Evolutionary conservation across 2,113 vertebrate species (phyloP).

Genomic region (Cololabis saira): DNA sequence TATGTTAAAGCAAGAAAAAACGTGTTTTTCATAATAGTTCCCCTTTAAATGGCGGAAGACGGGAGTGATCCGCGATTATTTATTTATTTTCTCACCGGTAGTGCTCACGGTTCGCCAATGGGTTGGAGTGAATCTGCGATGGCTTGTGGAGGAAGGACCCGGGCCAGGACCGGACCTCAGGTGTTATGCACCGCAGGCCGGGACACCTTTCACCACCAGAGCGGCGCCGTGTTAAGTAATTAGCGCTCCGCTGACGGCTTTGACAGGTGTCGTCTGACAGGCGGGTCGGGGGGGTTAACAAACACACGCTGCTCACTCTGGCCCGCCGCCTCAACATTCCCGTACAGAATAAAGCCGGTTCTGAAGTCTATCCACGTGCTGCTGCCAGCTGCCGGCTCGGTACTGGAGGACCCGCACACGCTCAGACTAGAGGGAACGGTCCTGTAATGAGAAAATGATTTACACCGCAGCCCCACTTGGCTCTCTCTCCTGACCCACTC

Average conservation of each 20-base stretch:
- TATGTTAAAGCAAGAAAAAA: too few species aligned
- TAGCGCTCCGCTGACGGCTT: conserved; percentile 65
- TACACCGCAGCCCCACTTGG: conserved; percentile 46
- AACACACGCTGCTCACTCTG: conserved; percentile 73
- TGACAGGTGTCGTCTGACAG: conserved; percentile 76
- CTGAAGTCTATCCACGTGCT: conserved; percentile 35
- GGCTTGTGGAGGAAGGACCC: conserved; percentile 16
- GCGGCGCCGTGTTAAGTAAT: conserved; percentile 66
- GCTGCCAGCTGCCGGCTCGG: conserved; percentile 34
- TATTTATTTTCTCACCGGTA: too few species aligned
- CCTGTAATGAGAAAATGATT: conserved; percentile 75
- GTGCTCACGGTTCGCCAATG: too few species aligned
- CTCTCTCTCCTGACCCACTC: conserved; percentile 46
- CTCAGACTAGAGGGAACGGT: conserved; percentile 49
- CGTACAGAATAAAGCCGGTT: conserved; percentile 17
- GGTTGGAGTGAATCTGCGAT: conserved; percentile 43
- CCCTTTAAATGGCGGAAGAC: too few species aligned
- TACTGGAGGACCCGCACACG: conserved; percentile 38
- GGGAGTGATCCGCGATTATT: too few species aligned
- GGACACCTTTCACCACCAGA: conserved; percentile 44
- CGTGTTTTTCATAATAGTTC: too few species aligned
- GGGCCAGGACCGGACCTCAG: conserved; percentile 29
- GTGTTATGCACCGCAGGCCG: conserved; percentile 13
- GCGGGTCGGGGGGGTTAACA: conserved; percentile 66
- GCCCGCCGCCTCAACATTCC: conserved; percentile 54